Conservation (phyloP, 2,888 invertebrate genomes). For the Halictus quadricinctus region DNA sequence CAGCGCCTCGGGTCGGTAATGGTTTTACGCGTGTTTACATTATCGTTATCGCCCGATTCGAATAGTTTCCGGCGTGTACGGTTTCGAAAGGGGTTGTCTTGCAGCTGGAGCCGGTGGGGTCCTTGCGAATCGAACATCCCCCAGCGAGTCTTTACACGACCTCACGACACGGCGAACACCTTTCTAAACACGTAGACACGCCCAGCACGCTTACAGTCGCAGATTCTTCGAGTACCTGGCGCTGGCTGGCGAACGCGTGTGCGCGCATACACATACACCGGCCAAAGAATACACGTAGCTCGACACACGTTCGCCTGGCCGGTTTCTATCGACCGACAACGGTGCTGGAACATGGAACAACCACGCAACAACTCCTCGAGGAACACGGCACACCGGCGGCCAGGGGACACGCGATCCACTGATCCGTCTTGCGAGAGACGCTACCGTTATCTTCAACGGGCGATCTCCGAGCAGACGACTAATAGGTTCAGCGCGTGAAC, state of each 20-base stretch:
- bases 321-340: constrained; percentile 61
- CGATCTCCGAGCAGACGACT: constrained; percentile 73
- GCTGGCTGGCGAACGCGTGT: not conserved
- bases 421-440: constrained; percentile 81
- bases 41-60: constrained; percentile 72
- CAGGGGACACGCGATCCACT: constrained; percentile 78
- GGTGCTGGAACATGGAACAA: constrained; percentile 40
- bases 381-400: constrained; percentile 68
- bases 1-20: constrained; percentile 60
- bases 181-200: constrained; percentile 33
- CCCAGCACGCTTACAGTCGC: constrained; percentile 4
- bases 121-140: constrained; percentile 37
- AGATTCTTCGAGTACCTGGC: constrained; percentile 2
- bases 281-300: not conserved
- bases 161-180: constrained; percentile 32
- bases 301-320: constrained; percentile 40
- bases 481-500: constrained; percentile 77
- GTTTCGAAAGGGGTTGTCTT: constrained; percentile 16
- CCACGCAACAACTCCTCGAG: constrained; percentile 58
- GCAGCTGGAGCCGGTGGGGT: constrained; percentile 30
- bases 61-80: constrained; percentile 56
- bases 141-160: constrained; percentile 36
- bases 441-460: constrained; percentile 77
- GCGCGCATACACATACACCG: not conserved
- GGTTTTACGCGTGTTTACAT: constrained; percentile 76